Evolutionary conservation across 35 echinoderm and acorn worm species (phyloP).

Genomic region (Strongylocentrotus purpuratus): DNA sequence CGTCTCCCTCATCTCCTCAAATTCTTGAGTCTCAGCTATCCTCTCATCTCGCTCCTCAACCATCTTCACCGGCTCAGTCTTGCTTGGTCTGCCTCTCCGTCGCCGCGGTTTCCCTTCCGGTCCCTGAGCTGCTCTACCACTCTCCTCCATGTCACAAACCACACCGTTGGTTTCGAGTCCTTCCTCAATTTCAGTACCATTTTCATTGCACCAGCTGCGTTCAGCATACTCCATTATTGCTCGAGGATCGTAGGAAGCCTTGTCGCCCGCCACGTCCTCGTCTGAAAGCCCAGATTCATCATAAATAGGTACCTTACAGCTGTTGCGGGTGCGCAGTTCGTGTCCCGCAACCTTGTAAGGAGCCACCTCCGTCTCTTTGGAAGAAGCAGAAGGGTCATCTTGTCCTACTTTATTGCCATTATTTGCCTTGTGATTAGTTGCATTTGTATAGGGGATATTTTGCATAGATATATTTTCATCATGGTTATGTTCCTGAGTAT

Average conservation of each 20-base stretch:
- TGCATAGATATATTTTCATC: slow-evolving; percentile 53
- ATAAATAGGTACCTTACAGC: slow-evolving; percentile 26
- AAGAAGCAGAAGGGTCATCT: slow-evolving; percentile 41
- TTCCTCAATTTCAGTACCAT: slow-evolving; percentile 64
- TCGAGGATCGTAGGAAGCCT: slow-evolving; percentile 58
- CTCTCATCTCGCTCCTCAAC: slow-evolving; percentile 20
- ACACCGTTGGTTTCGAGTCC: slow-evolving; percentile 64
- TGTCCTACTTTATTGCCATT: slow-evolving; percentile 44
- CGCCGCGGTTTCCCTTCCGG: not conserved
- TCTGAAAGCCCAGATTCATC: slow-evolving; percentile 52
- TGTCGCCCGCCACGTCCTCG: not conserved
- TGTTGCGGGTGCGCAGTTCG: slow-evolving; percentile 27
- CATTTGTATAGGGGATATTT: slow-evolving; percentile 28
- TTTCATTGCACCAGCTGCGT: slow-evolving; percentile 60
- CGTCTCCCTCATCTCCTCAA: not conserved
- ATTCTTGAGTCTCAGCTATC: not conserved
- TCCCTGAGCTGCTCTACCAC: slow-evolving; percentile 27
- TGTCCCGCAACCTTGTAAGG: slow-evolving; percentile 46
- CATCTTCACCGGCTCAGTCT: slow-evolving; percentile 40
- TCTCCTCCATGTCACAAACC: slow-evolving; percentile 56
- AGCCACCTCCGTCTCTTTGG: not conserved
- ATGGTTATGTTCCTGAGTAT: slow-evolving; percentile 50
- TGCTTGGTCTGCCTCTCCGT: slow-evolving; percentile 23
- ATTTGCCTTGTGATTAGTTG: slow-evolving; percentile 52
- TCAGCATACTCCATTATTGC: slow-evolving; percentile 80